Base-by-base conservation (phyloP, 2,113 vertebrate species). In the Menura novaehollandiae region DNA sequence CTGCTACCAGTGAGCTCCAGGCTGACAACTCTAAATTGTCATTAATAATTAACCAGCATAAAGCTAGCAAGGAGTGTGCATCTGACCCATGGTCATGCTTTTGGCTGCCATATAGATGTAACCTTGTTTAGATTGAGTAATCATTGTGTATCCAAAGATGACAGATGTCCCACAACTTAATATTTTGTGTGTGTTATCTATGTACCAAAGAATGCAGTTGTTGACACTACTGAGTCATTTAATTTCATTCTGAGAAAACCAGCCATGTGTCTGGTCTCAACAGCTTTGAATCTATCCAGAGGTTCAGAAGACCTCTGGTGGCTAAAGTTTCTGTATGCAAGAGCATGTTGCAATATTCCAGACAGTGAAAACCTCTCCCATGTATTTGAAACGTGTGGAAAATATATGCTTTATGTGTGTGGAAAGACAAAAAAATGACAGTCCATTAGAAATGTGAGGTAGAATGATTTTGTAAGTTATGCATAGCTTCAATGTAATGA, bases 81-180 rank as follows among this genome's bases (percentile, higher is more conserved):
- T 43, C 30, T 78, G 21, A 55, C 18, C 56, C 27, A 9, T 0
- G 1, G 7, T 33, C 33, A 21, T 0, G 1, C 44, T 75, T 91
- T 43, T 64, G 67, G 39, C 43, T 11, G 3, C 73, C 39, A 44
- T 6, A 24, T 2, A 53, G 18, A 15, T 8, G 3, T 17, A 78
- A 64, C 0, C 13, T 89, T 32, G 33, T 21, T 79, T 51, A 43
- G 18, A 33, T 43, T 51, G 82, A 72, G 27, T 14, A 85, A 74
- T 35, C 27, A 19, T 3, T n/a, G 16, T 39, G 2, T 62, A 51
- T 33, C 39, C 39, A 43, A 79, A 89, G 22, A 56, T 33, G 33
- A 63, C 6, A 18, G 27, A 60, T 78, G 47, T 15, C 32, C 24
- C 33, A 59, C 32, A 71, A 22, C 1, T 18, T 46, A 41, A 4